Base-by-base conservation (phyloP, 2,888 invertebrate species). In the Pristionchus maxplancki region DNA sequence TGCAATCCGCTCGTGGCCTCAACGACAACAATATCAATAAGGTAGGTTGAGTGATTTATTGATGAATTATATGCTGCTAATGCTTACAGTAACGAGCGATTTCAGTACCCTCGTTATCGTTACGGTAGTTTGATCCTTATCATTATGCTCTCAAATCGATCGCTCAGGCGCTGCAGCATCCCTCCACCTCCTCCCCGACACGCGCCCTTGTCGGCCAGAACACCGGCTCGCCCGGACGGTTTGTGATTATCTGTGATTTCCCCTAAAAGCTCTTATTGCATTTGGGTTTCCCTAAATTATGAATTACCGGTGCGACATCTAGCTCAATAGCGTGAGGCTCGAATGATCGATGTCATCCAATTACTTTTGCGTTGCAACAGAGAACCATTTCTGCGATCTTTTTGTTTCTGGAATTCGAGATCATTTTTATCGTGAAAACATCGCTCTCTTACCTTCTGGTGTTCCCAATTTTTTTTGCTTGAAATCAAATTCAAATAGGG, bases 101-200 rank as follows among this genome's bases (percentile, higher is more conserved):
- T 78, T 48, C 78, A 28, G 44, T 28, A 78, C 2, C 78, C 5
- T n/a, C n/a, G n/a, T 44, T n/a, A n/a, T 24, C 24, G 24, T 40
- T 74, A n/a, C 20, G 40, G 13, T 15, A 48, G 11, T 24, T 74
- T 28, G 40, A n/a, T 74, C 13, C 4, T 15, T 67, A 5, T 11
- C 13, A 48, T 11, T 78, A 48, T 48, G 28, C 48, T 78, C 44
- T 48, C n/a, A n/a, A n/a, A n/a, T n/a, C n/a, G n/a, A n/a, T n/a
- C n/a, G n/a, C 24, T 40, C 71, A 74, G 71, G 24, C 37, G 9
- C 11, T 78, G 78, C 78, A 78, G 20, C 78, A 44, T 15, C 53
- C 82, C 31, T 83, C 82, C 20, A 83, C 82, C 20, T 83, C 82
- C 34, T 83, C 82, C 15, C 82, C 82, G 17, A 44, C 82, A 8